Evolutionary conservation across 1,140 invertebrate species (phyloP).

Genomic region (Diabrotica virgifera): DNA sequence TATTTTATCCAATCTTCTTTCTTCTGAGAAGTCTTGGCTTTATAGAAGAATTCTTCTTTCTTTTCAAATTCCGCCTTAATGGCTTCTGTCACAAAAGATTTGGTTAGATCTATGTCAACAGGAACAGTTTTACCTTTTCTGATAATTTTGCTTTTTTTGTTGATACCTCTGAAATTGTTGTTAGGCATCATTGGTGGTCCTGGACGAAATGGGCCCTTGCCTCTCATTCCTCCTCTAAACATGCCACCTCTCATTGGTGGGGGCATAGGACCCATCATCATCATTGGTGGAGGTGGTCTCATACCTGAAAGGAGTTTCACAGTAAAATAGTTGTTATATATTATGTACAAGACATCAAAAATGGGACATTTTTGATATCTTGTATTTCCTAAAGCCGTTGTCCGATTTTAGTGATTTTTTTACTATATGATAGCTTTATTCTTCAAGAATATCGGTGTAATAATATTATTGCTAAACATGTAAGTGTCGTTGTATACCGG

Average conservation of each 20-base stretch:
- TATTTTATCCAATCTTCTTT: conserved; percentile 45
- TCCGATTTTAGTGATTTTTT: too few relatives aligned
- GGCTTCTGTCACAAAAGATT: conserved; percentile 45
- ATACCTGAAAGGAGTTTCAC: conserved; percentile 29
- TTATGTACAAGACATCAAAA: too few relatives aligned
- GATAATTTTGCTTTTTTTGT: conserved; percentile 37
- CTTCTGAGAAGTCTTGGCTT: conserved; percentile 41
- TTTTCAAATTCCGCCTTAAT: conserved; percentile 42
- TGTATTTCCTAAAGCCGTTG: too few relatives aligned
- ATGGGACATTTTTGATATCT: too few relatives aligned
- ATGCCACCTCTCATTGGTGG: conserved; percentile 31
- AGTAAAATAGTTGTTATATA: too few relatives aligned
- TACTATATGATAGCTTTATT: too few relatives aligned
- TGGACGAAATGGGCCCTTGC: conserved; percentile 21
- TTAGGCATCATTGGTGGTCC: conserved; percentile 18
- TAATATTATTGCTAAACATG: too few relatives aligned
- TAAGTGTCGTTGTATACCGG: too few relatives aligned
- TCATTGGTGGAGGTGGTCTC: conserved; percentile 39
- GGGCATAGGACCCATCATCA: conserved; percentile 34
- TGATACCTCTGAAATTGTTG: conserved; percentile 25
- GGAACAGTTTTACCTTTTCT: conserved; percentile 36
- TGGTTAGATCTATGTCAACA: conserved; percentile 42
- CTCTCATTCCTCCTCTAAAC: conserved; percentile 26
- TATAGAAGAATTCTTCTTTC: conserved; percentile 43
- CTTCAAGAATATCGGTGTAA: too few relatives aligned